Evolutionary conservation across 2,113 vertebrate genomes (phyloP).

Genomic region (Manacus vitellinus): DNA sequence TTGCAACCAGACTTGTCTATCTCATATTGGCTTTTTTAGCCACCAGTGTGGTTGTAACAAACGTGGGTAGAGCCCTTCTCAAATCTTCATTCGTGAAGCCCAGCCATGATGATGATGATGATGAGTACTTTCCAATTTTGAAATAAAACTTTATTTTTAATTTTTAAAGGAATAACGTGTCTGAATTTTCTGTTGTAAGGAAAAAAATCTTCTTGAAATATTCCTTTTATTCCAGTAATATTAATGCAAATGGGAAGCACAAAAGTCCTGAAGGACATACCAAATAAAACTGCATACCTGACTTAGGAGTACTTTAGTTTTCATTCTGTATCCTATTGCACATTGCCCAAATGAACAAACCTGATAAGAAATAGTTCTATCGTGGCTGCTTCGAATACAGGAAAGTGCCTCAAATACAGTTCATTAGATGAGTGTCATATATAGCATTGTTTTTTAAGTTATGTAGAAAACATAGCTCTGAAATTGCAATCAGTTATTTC

Average conservation of each 20-base stretch:
- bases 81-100: no score
- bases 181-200: not conserved
- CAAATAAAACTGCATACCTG: not conserved
- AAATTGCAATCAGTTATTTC: not conserved
- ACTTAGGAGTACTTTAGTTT: not conserved
- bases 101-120: no score
- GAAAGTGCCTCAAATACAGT: not conserved
- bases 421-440: not conserved
- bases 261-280: not conserved
- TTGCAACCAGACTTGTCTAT: no score
- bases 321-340: not conserved
- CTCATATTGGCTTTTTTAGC: no score
- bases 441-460: not conserved
- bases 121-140: not conserved
- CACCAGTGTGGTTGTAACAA: no score
- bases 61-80: no score
- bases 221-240: not conserved
- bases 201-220: not conserved
- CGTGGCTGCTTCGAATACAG: not conserved
- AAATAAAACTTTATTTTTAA: not conserved
- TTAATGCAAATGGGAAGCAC: not conserved
- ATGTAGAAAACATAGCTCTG: not conserved
- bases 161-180: not conserved
- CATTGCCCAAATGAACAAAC: not conserved
- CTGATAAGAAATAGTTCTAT: not conserved